Evolutionary conservation across 2,113 vertebrate species (phyloP).

Genomic region (Serinus canaria): DNA sequence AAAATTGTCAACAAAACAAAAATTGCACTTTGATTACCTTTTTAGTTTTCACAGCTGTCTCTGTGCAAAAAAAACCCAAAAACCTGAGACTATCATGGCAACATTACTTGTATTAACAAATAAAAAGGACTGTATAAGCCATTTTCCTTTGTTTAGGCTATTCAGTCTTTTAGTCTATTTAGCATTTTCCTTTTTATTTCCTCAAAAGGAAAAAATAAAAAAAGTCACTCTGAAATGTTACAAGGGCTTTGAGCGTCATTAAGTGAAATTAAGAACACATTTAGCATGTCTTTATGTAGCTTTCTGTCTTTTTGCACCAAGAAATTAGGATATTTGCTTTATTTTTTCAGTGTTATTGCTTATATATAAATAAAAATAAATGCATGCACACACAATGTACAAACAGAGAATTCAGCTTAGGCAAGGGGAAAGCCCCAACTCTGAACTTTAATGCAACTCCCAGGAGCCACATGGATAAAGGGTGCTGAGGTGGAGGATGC

Average conservation of each 20-base stretch:
- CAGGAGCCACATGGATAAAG: background rate
- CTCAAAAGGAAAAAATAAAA: background rate
- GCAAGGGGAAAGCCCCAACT: background rate
- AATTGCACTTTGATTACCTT: background rate
- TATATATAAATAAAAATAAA: background rate
- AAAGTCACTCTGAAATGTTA: background rate
- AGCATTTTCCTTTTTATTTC: background rate
- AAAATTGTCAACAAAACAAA: background rate
- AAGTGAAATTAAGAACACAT: background rate
- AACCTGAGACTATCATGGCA: background rate
- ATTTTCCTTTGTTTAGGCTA: background rate
- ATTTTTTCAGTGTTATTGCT: background rate
- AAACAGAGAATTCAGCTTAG: background rate
- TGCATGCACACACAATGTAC: accelerated
- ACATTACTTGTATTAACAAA: background rate
- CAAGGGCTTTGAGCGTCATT: background rate
- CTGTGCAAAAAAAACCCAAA: background rate
- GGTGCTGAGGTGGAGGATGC: background rate
- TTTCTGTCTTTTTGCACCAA: background rate
- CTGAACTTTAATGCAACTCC: background rate
- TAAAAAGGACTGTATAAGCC: background rate
- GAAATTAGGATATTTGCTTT: background rate
- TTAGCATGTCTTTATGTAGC: background rate
- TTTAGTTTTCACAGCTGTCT: background rate
- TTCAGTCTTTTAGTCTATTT: background rate